Base-by-base conservation (phyloP, 2,888 invertebrate species). In the Tholera decimalis region DNA sequence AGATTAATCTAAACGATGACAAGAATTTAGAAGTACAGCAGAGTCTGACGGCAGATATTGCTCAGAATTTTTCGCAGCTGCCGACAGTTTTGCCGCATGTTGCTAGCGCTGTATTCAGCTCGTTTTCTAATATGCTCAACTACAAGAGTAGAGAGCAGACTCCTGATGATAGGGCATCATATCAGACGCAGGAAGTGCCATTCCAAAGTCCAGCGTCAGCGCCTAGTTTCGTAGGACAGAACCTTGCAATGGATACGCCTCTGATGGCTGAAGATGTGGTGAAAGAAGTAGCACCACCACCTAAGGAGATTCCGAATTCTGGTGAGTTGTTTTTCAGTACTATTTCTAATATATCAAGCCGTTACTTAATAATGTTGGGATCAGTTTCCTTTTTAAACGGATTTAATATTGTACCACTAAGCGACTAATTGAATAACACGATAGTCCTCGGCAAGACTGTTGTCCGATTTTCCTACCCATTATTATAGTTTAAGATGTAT, bases 21-120 rank as follows among this genome's bases (percentile, higher is more conserved):
- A 90, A 91, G 3, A 86, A 80, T 57, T 51, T 67, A 0, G 82
- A 88, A 9, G 72, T 83, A 0, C 92, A 90, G 51, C 92, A 94
- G 7, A 93, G 95, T 77, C 46, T 95, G 1, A 94, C 95, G 0
- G 91, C 95, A 0, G 95, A 95, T 82, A 93, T 96, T n/a, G 95
- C 95, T 0, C 95, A 95, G 84, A 96, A 96, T 62, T 94, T 96
- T 47, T 96, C 96, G 0, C 96, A 96, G 37, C 82, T 96, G 30
- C 96, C 96, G 0, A 92, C 96, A 0, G 96, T 96, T 0, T 74
- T 96, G 67, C 96, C 96, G 0, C 95, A 96, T 57, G 96, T 96
- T 4, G 96, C 97, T 0, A 96, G 96, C 50, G 96, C 96, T 11
- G 97, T 97, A 0, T 96, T 97, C 73, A 96, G 96, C 35, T 97